phyloP scores from a whole-genome alignment of 2,888 invertebrate genomes.

The Disparrhopalites patrizii region DNA sequence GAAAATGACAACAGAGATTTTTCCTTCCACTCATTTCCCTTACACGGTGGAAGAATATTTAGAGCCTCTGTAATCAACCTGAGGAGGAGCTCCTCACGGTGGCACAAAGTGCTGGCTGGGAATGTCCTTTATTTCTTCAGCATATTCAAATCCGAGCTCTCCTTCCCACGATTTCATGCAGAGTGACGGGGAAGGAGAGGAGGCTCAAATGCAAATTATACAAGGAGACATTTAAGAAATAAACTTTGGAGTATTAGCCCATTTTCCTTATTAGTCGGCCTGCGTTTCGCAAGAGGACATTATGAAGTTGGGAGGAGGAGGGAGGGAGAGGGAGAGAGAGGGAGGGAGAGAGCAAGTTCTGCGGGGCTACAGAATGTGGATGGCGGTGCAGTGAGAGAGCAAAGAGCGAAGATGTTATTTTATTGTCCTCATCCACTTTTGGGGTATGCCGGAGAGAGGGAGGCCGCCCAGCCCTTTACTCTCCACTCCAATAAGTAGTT shows the following conservation, averaged over 20 bases:
- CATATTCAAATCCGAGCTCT: too few relatives aligned
- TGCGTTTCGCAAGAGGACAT: neutral
- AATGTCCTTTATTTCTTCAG: too few relatives aligned
- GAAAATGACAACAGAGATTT: slow-evolving; percentile 22
- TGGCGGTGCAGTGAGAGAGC: neutral
- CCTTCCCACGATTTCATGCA: too few relatives aligned
- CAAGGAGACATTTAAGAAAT: slow-evolving; percentile 4
- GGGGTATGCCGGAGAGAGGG: too few relatives aligned
- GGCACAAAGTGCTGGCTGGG: too few relatives aligned
- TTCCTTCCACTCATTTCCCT: slow-evolving; percentile 1
- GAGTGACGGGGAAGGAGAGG: neutral
- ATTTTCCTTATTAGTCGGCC: neutral
- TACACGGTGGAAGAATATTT: too few relatives aligned
- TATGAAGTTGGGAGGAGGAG: neutral
- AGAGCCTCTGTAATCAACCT: too few relatives aligned
- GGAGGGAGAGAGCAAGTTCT: neutral
- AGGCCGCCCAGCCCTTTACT: too few relatives aligned
- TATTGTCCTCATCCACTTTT: too few relatives aligned
- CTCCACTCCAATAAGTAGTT: too few relatives aligned
- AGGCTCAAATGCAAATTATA: neutral
- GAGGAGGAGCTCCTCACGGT: neutral
- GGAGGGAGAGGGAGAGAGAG: neutral
- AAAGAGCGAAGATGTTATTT: neutral
- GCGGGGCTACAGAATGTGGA: neutral
- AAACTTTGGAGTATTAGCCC: slow-evolving; percentile 9